Evolutionary conservation across 37 sponge, comb jelly and placozoan species (phyloP), one percentile per base, ranked within the genome.

Genomic region (Lycopodina hypogea): DNA sequence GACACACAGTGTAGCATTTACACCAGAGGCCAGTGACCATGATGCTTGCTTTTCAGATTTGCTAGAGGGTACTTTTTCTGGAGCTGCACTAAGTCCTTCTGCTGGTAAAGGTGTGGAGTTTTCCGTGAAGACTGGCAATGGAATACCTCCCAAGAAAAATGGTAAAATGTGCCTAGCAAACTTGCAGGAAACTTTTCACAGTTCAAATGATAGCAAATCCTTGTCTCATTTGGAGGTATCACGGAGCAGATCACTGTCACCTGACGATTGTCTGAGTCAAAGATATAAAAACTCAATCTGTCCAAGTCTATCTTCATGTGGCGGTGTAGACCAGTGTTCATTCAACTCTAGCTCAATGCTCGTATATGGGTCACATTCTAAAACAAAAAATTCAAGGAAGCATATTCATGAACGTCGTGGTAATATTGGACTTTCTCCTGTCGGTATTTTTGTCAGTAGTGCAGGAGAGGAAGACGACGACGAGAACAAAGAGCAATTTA

Each of bases 371-470:
- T 4, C 9, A 9, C 48, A 45, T 9, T 45, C 9, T 9, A 45
- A 45, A 45, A 45, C 9, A 9, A 9, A 45, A 45, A 45, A 9
- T 12, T 45, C 48, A 12, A 12, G 8, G 4, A 45, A 45, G 9
- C 48, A 45, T 45, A 45, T 45, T 45, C 48, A 45, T 45, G 48
- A 45, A 9, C 48, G 48, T 12, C 48, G 48, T 45, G 9, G 9
- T 45, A 9, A 1, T 45, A 58, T 36, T 69, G n/a, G 36, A 52
- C 26, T 24, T 42, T 30, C 84, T 28, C 61, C 71, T 70, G 81
- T 80, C n/a, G 56, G 61, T 40, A 42, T 80, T 59, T 38, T 70
- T 58, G 61, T 80, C 17, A 80, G 61, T 42, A 42, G 59, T n/a
- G 4, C 59, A 24, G 71, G 81, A 39, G 71, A 71, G 4, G 71